Percentiles rank a stretch among this genome's conserved stretches.
These are phyloP conservation scores for Atherinosoma microstoma DNA, from an alignment of 2,797 vertebrate genomes.

Conservation along the genomic window DNA sequence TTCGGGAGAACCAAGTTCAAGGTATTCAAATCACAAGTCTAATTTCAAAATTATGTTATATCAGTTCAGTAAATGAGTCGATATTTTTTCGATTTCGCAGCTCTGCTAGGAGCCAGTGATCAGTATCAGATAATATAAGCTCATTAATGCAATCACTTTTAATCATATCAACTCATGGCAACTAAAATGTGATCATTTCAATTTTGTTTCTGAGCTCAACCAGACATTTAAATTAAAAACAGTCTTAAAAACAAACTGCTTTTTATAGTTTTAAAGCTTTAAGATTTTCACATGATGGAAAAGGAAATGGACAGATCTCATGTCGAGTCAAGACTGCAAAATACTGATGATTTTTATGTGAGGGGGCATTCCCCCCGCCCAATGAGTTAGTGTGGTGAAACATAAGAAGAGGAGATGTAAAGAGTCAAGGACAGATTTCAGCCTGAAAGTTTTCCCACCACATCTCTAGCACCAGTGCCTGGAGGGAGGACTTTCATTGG, in stretches of 20 bases:
- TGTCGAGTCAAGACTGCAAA: not conserved
- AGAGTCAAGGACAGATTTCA: conserved; percentile 41
- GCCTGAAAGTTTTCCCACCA: conserved; percentile 34
- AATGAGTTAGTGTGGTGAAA: not conserved
- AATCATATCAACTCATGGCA: not conserved
- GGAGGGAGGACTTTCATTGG: conserved; percentile 43
- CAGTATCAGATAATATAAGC: not conserved
- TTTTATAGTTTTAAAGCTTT: not conserved
- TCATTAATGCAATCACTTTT: not conserved
- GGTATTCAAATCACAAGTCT: too few species aligned
- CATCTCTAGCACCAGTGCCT: conserved; percentile 30
- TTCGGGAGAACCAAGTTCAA: too few species aligned
- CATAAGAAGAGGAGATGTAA: conserved; percentile 9
- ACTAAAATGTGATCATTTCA: too few species aligned
- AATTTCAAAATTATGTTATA: too few species aligned
- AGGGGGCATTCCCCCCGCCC: not conserved
- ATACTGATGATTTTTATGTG: not conserved
- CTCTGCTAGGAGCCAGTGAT: too few species aligned
- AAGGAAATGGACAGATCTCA: not conserved
- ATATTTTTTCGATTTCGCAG: too few species aligned
- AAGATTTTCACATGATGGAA: not conserved
- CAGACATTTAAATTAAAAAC: too few species aligned
- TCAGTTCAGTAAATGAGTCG: too few species aligned
- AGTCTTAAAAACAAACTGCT: not conserved
- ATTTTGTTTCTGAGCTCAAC: not conserved